Conservation (phyloP, 2,888 invertebrate species). For the Leucozona laternaria region DNA sequence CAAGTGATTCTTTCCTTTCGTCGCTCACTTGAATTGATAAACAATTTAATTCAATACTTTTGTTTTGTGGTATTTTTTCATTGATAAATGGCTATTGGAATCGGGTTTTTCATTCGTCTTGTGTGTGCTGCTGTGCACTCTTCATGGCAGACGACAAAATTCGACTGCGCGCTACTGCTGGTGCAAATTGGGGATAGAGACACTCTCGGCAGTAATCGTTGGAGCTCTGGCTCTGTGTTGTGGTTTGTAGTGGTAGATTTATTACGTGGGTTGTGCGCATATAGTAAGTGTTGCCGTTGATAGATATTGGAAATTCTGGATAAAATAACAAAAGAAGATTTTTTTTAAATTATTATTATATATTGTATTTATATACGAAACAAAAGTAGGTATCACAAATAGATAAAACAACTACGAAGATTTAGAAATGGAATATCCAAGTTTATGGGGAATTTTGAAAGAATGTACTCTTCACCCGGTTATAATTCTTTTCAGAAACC, state of each 20-base stretch:
- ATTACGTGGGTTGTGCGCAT: slow-evolving; percentile 61
- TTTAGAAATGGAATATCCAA: no score
- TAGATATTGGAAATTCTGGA: slow-evolving; percentile 1
- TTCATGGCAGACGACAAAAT: slow-evolving; percentile 67
- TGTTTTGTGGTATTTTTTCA: slow-evolving; percentile 55
- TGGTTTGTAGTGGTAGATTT: slow-evolving; percentile 46
- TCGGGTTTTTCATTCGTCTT: slow-evolving; percentile 49
- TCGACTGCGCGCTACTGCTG: slow-evolving; percentile 70
- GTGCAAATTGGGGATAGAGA: slow-evolving; percentile 65
- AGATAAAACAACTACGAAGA: no score
- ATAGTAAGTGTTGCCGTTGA: slow-evolving; percentile 26
- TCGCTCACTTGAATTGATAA: slow-evolving; percentile 50
- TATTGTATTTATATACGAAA: no score
- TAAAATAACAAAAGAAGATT: neutral
- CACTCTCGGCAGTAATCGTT: slow-evolving; percentile 55
- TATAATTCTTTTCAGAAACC: no score
- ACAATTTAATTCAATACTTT: slow-evolving; percentile 34
- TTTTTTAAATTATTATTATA: no score
- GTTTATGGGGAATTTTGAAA: no score
- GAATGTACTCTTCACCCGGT: neutral
- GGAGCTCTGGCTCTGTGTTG: slow-evolving; percentile 50
- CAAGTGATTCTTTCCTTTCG: neutral
- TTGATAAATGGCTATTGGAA: slow-evolving; percentile 47
- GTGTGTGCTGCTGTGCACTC: slow-evolving; percentile 47
- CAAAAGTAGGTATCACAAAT: no score